These are phyloP conservation scores for Acridotheres tristis DNA, from an alignment of 2,797 vertebrate species.

Conservation along the genomic window DNA sequence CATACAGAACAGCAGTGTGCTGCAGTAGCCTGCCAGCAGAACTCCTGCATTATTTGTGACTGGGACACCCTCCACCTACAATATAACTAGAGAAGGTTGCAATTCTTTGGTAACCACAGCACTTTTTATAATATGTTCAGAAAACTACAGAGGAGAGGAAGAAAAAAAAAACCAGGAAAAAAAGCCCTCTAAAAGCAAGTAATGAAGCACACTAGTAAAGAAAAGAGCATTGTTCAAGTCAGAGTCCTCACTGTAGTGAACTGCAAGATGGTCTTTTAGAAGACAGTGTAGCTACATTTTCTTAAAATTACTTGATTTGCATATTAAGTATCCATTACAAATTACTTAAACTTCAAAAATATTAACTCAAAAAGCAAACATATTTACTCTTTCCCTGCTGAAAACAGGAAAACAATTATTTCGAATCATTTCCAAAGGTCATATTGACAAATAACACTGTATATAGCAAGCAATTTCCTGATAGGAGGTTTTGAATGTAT, in stretches of 20 bases:
- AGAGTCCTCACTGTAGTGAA: not conserved
- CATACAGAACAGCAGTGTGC: not conserved
- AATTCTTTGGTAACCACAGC: not conserved
- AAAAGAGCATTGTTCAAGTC: not conserved
- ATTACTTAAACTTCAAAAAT: not conserved
- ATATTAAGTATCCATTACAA: not conserved
- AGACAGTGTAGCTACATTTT: not conserved
- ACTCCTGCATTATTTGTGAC: not conserved
- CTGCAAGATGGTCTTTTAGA: not conserved
- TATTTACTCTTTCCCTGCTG: not conserved
- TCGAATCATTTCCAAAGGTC: not conserved
- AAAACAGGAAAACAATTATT: not conserved
- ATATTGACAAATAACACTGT: not conserved
- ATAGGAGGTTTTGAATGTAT: not conserved
- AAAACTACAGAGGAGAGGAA: rapidly evolving
- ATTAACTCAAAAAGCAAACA: not conserved
- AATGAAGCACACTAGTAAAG: not conserved
- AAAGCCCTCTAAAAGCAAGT: not conserved
- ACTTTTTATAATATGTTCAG: not conserved
- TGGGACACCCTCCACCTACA: not conserved
- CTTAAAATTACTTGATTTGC: not conserved
- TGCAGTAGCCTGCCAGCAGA: not conserved
- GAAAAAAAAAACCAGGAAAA: rapidly evolving
- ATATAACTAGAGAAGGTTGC: not conserved
- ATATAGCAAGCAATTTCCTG: not conserved